Percentiles rank a stretch among this genome's conserved stretches.
Conservation (phyloP, 2,888 invertebrate genomes). For the Vanessa cardui region DNA sequence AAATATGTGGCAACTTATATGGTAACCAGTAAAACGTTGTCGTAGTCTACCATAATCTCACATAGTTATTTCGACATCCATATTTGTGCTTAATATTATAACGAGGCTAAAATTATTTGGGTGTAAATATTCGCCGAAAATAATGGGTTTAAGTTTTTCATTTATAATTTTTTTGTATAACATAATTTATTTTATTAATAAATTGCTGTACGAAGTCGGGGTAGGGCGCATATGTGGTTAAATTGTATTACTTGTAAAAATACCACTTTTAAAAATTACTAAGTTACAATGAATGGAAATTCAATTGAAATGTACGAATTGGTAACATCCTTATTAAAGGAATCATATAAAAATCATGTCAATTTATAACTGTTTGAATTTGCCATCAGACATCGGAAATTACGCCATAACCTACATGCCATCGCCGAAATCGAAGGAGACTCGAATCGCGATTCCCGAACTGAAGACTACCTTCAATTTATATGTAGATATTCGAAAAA, state of each 20-base stretch:
- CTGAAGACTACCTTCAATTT: slow-evolving; percentile 26
- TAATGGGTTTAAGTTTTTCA: too few relatives aligned
- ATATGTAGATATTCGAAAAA: slow-evolving; percentile 19
- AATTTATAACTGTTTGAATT: slow-evolving; percentile 48
- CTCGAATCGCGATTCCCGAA: slow-evolving; percentile 53
- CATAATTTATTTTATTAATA: too few relatives aligned
- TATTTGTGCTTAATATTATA: too few relatives aligned
- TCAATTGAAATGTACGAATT: not conserved
- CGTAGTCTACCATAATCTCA: too few relatives aligned
- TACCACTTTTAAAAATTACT: not conserved
- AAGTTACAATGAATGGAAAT: not conserved
- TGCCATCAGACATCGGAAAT: slow-evolving; percentile 66
- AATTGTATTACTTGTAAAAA: not conserved
- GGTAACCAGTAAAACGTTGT: too few relatives aligned
- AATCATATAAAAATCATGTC: slow-evolving; percentile 21
- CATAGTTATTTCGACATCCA: too few relatives aligned
- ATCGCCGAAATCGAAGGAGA: slow-evolving; percentile 66
- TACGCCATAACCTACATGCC: slow-evolving; percentile 52
- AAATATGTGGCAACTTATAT: too few relatives aligned
- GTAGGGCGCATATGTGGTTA: too few relatives aligned
- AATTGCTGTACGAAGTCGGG: too few relatives aligned
- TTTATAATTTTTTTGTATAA: too few relatives aligned
- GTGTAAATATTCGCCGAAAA: too few relatives aligned
- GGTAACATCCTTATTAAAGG: not conserved
- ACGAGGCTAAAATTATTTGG: too few relatives aligned